These are phyloP conservation scores for Bombus confusus DNA, from an alignment of 1,140 invertebrate species.

Conservation along the genomic window DNA sequence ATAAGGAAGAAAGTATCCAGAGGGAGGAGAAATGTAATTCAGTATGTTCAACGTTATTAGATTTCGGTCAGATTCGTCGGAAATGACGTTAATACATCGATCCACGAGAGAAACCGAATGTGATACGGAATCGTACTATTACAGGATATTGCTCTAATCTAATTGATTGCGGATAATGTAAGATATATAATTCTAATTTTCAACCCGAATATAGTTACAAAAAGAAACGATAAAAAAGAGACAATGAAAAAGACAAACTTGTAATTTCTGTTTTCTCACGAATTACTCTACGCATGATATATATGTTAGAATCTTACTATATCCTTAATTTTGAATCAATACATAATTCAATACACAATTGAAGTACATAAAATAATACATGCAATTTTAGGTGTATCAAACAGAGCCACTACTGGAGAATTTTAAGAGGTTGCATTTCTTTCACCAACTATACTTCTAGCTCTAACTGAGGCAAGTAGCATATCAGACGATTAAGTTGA, in stretches of 20 bases:
- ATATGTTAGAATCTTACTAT: background rate
- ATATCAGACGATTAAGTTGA: background rate
- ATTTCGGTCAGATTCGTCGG: slow-evolving; percentile 43
- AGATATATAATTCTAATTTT: too few relatives aligned
- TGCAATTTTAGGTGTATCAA: background rate
- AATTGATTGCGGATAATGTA: too few relatives aligned
- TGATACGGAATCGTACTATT: background rate
- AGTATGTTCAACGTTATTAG: slow-evolving; percentile 38
- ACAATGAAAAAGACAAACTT: too few relatives aligned
- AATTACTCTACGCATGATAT: background rate
- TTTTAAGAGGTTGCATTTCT: background rate
- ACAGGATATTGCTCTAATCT: too few relatives aligned
- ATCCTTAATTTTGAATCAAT: background rate
- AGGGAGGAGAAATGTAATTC: too few relatives aligned
- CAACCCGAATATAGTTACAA: too few relatives aligned
- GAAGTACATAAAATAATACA: background rate
- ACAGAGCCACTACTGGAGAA: background rate
- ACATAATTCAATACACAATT: background rate
- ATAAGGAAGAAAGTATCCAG: too few relatives aligned
- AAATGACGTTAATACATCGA: slow-evolving; percentile 47
- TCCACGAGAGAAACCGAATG: slow-evolving; percentile 38
- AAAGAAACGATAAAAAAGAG: background rate
- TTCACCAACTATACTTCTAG: background rate
- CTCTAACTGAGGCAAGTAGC: background rate
- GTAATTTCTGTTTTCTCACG: background rate